Base-by-base conservation (phyloP, 2,113 vertebrate species). In the Felis chaus region DNA sequence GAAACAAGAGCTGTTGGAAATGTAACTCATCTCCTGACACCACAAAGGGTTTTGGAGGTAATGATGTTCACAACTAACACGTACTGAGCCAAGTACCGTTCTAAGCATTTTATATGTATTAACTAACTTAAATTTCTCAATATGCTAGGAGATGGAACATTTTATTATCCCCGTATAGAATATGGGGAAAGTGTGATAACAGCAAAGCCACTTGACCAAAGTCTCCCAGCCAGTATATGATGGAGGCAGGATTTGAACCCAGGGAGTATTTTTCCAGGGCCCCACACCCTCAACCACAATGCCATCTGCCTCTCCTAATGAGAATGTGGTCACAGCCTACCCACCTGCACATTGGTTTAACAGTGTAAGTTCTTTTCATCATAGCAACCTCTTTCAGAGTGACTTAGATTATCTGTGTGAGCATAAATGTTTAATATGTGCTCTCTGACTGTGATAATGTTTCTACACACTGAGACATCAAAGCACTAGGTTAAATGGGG, bases 391-490 rank as follows among this genome's bases (percentile, higher is more conserved):
- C 71, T 96, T 89, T 85, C 63, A 48, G 57, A 97, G 73, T 74
- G 63, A 94, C 90, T 95, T 95, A 96, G 74, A 74, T 92, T 55
- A 93, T 97, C 92, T 45, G 94, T 55, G 57, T 61, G 50, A 69
- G 18, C 89, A 95, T 97, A 96, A 98, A 98, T 96, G 94, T 97
- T 98, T 98, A 96, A 98, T 96, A 92, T 73, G 88, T 83, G 73
- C 96, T 89, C 36, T 95, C 92, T 94, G 82, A 74, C 85, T n/a
- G 39, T 88, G 95, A 95, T 97, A 91, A 87, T 96, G 86, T 96
- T 97, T 97, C 97, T 93, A 95, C 68, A 93, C 88, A 79, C 53
- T 29, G 68, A 95, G 89, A 84, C 69, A 85, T 97, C 82, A 95
- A 94, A 97, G 79, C 45, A 45, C 89, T 45, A 73, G 90, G 95